Evolutionary conservation across 2,113 vertebrate genomes (phyloP), one percentile per base, ranked within the genome.

Genomic region (Anseranas semipalmata): DNA sequence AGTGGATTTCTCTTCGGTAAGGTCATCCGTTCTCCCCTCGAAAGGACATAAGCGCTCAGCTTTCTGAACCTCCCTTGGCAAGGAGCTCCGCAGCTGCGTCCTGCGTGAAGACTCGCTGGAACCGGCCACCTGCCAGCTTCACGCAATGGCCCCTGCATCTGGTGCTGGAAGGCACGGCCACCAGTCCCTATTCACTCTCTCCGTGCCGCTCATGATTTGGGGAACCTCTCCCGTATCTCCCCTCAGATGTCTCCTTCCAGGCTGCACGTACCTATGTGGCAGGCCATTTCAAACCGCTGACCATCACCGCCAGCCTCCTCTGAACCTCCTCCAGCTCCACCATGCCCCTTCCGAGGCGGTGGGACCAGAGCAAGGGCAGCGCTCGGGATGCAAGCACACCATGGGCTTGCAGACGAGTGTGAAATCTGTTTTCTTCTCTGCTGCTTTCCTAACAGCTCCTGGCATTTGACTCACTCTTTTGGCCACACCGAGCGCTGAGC

Each of bases 201-300:
- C 59, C 24, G 15, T 0, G 10, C 45, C 9, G 9, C 48, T 73
- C 0, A 0, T 21, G 55, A 62, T 41, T 0, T 45, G 60, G 70
- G 59, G 60, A 89, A 70, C 33, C 12, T 55, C 68, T 70, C 15
- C 10, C 66, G 43, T 25, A 14, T 39, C 33, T 79, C 13, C 39
- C 32, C 68, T 56, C 63, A 7, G 25, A 22, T 68, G 3, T 55
- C 20, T 46, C 59, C 66, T 43, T 33, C 58, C 58, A 56, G 39
- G 6, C 15, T 62, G 41, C 8, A 12, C 1, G 7, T 16, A 58
- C 37, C 43, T 33, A 22, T 30, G 45, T 33, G 56, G 48, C 56
- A 86, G 90, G 58, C 22, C 20, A 7, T 86, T 79, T 70, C 80
- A 43, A 73, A 50, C 10, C 20, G 45, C 4, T 4, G n/a, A 30